These are phyloP conservation scores for Pinna nobilis DNA, from an alignment of 1,140 invertebrate genomes.

Conservation along the genomic window DNA sequence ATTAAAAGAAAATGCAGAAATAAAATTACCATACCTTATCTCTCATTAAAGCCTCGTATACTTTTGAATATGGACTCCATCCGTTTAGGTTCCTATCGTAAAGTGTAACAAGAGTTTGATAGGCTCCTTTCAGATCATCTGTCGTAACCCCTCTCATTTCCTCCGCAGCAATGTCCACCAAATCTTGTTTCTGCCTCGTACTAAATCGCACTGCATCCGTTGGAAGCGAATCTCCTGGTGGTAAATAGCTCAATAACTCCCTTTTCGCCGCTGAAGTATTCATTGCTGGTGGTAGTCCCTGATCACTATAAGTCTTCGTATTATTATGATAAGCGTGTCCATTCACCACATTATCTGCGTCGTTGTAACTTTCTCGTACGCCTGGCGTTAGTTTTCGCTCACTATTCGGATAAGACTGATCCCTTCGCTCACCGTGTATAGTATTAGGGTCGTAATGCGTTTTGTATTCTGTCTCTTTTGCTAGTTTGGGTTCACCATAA, in stretches of 20 bases:
- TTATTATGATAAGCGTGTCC: too few species aligned
- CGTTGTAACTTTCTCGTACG: too few species aligned
- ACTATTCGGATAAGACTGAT: slow-evolving; percentile 10
- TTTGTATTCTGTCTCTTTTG: slow-evolving; percentile 30
- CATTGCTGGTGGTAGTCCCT: background rate
- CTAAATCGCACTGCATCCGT: slow-evolving; percentile 16
- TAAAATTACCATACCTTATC: slow-evolving; percentile 7
- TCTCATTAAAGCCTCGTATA: slow-evolving; percentile 11
- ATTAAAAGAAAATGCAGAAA: background rate
- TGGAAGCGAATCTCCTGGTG: slow-evolving; percentile 20
- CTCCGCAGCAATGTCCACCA: slow-evolving; percentile 10
- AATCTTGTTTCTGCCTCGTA: background rate
- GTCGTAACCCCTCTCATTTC: slow-evolving; percentile 18
- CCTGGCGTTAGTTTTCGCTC: too few species aligned
- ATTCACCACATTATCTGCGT: too few species aligned
- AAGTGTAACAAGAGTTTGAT: slow-evolving; percentile 14
- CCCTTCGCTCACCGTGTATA: slow-evolving; percentile 5
- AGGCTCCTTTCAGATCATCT: slow-evolving; percentile 20
- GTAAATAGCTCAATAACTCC: slow-evolving; percentile 21
- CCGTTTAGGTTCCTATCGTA: slow-evolving; percentile 28
- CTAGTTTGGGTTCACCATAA: slow-evolving; percentile 12
- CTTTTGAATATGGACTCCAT: slow-evolving; percentile 12
- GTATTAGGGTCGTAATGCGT: slow-evolving; percentile 10
- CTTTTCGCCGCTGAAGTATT: slow-evolving; percentile 2
- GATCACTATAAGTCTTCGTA: slow-evolving; percentile 1